These are phyloP conservation scores for Armadillidium nasatum DNA, from an alignment of 1,140 invertebrate genomes.

Conservation along the genomic window DNA sequence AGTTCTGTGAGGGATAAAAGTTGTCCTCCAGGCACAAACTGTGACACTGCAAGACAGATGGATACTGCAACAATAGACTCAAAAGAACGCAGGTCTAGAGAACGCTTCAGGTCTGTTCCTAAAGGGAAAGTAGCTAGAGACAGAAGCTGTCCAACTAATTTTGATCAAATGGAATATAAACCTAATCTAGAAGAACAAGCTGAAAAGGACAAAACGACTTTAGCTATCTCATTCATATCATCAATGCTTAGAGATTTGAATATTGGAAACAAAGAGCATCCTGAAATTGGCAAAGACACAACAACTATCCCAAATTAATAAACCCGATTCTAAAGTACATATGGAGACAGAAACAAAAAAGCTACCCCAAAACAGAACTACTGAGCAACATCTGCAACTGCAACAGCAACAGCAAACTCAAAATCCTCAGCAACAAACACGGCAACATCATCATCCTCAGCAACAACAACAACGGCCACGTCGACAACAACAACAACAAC, in stretches of 20 bases:
- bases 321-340: no score
- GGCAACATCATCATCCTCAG: no score
- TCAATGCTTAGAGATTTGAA: background rate
- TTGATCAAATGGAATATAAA: constrained; percentile 32
- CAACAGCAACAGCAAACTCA: constrained; percentile 13
- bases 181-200: background rate
- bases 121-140: constrained; percentile 28
- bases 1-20: constrained; percentile 8
- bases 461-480: no score
- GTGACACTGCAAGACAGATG: background rate
- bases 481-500: background rate
- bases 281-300: no score
- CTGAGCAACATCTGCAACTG: constrained; percentile 12
- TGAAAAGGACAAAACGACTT: constrained; percentile 21
- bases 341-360: background rate
- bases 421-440: background rate
- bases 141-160: constrained; percentile 23
- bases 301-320: no score
- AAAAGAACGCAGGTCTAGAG: constrained; percentile 30
- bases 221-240: background rate
- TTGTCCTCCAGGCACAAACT: constrained; percentile 26
- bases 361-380: background rate
- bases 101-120: background rate
- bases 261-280: background rate
- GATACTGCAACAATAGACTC: constrained; percentile 8